Base-by-base conservation (phyloP, 2,797 vertebrate genomes). In the Carduelis carduelis region DNA sequence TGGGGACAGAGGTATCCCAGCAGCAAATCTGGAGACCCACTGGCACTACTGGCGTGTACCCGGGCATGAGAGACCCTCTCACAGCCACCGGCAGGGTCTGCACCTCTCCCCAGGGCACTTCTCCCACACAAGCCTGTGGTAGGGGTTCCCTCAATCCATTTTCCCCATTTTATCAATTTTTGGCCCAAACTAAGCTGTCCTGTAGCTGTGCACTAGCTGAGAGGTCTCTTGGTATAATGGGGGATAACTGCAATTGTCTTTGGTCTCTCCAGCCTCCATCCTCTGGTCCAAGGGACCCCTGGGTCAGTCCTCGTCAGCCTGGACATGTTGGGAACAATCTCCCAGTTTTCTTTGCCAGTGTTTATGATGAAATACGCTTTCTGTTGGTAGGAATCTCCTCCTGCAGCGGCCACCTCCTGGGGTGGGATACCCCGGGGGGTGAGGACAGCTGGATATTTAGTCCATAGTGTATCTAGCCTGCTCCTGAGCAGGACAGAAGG, bases 381-480 rank as follows among this genome's bases (percentile, higher is more conserved):
- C 27, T 55, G 23, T 14, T 15, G 53, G 61, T 3, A 18, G n/a
- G 47, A 60, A 53, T 28, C 11, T 65, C 27, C 44, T 63, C 55
- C 60, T 13, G 69, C 60, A 74, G 46, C 24, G 27, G 37, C 41
- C 8, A 22, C n/a, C 14, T 69, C 41, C 76, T 13, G 22, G 17
- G 14, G 3, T 28, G 60, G 63, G 55, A 26, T 4, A 5, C 1
- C 2, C 26, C 0, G 1, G 23, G 1, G 28, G 30, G 8, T 43
- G 52, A 15, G 3, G 28, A 34, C 1, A 26, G 27, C 21, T 27
- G 57, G 32, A 7, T 16, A 16, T 46, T 74, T 65, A 49, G 41
- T 12, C 24, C 27, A 1, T 0, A 22, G 23, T 6, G 11, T 8
- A 11, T 3, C 13, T 26, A 68, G 35, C 13, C 3, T 5, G 44